These are phyloP conservation scores for Tridacna crocea DNA, from an alignment of 2,888 invertebrate genomes.

Conservation along the genomic window DNA sequence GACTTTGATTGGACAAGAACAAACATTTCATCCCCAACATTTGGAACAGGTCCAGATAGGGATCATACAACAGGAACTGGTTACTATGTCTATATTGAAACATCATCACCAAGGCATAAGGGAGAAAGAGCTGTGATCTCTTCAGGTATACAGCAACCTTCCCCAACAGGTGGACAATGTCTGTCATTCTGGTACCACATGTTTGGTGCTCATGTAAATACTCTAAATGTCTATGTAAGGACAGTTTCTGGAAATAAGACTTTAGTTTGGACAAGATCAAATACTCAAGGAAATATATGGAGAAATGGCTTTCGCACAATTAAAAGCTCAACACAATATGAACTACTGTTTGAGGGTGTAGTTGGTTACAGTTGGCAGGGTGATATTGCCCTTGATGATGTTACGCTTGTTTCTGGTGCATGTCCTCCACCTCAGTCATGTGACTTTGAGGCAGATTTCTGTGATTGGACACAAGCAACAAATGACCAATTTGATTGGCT, in stretches of 20 bases:
- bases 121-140: slow-evolving; percentile 70
- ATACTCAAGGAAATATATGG: slow-evolving; percentile 77
- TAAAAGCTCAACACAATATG: slow-evolving; percentile 62
- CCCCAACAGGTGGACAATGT: slow-evolving; percentile 67
- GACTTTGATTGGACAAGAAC: slow-evolving; percentile 80
- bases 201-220: slow-evolving; percentile 78
- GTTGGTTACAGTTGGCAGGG: slow-evolving; percentile 76
- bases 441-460: slow-evolving; percentile 78
- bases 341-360: slow-evolving; percentile 81
- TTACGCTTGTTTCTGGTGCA: slow-evolving; percentile 64
- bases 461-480: slow-evolving; percentile 75
- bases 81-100: slow-evolving; percentile 81
- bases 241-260: slow-evolving; percentile 56
- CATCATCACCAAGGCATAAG: slow-evolving; percentile 70
- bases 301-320: slow-evolving; percentile 68
- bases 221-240: slow-evolving; percentile 75
- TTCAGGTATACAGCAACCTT: slow-evolving; percentile 68
- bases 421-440: slow-evolving; percentile 72
- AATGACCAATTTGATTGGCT: slow-evolving; percentile 76
- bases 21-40: slow-evolving; percentile 69
- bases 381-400: slow-evolving; percentile 81
- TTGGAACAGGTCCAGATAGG: slow-evolving; percentile 78
- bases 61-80: slow-evolving; percentile 81
- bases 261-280: slow-evolving; percentile 75
- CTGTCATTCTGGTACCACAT: slow-evolving; percentile 82